These are phyloP conservation scores for Neogale vison DNA, from an alignment of 2,113 vertebrate genomes.

Conservation along the genomic window DNA sequence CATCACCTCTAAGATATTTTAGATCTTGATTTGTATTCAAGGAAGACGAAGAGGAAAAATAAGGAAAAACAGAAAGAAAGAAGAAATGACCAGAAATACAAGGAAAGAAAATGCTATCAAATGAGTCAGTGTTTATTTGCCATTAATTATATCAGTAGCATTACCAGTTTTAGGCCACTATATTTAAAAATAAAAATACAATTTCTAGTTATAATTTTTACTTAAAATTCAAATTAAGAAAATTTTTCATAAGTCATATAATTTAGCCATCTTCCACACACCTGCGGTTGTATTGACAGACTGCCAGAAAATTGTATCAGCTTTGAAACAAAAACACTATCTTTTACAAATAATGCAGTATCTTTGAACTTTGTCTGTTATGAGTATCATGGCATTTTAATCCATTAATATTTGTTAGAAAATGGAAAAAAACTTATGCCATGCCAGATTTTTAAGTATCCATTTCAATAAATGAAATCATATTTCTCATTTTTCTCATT, in stretches of 20 bases:
- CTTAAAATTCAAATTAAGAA: neutral
- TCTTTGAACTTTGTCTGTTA: neutral
- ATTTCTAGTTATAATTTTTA: neutral
- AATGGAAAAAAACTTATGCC: neutral
- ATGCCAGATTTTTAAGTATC: neutral
- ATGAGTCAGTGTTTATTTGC: neutral
- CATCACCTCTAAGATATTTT: neutral
- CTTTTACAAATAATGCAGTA: neutral
- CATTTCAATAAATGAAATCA: neutral
- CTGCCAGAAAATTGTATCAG: neutral
- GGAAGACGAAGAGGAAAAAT: neutral
- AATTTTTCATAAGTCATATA: neutral
- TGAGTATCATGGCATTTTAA: neutral
- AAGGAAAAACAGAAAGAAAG: neutral
- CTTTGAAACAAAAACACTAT: neutral
- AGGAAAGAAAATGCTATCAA: neutral
- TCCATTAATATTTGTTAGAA: neutral
- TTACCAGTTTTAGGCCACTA: neutral
- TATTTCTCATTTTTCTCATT: neutral
- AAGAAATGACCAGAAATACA: neutral
- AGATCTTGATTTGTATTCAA: neutral
- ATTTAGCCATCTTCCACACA: neutral
- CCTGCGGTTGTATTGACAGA: neutral
- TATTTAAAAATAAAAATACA: constrained; percentile 14
- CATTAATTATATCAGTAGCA: neutral